phyloP scores from a whole-genome alignment of 2,888 invertebrate genomes.

The Cephonodes hylas region DNA sequence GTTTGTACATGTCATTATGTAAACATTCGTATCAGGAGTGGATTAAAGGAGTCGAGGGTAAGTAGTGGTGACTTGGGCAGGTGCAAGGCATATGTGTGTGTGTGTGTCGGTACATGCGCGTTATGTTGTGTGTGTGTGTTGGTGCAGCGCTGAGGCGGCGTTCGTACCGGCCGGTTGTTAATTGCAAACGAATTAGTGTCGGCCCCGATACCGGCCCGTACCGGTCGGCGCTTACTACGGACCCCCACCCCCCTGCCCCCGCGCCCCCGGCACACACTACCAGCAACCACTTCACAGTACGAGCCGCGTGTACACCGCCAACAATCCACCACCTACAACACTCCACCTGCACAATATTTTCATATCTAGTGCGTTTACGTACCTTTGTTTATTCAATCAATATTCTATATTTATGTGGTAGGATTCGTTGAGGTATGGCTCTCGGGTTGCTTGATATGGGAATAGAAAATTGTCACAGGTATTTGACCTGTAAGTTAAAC shows the following conservation, averaged over 20 bases:
- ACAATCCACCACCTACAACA: not conserved
- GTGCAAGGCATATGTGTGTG: too few relatives aligned
- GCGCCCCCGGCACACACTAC: not conserved
- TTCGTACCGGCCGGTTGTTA: not conserved
- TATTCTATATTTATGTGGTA: not conserved
- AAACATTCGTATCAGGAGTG: not conserved
- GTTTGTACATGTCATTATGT: too few relatives aligned
- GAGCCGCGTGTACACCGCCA: not conserved
- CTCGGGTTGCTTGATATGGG: not conserved
- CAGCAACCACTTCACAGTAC: not conserved
- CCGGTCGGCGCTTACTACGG: not conserved
- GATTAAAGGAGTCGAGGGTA: too few relatives aligned
- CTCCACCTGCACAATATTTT: not conserved
- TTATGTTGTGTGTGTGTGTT: not conserved
- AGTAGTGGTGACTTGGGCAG: not conserved
- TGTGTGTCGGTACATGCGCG: too few relatives aligned
- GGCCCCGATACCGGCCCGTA: slow-evolving; percentile 8
- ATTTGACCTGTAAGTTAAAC: too few relatives aligned
- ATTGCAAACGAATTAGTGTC: not conserved
- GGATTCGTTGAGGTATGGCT: not conserved
- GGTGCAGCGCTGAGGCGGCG: not conserved
- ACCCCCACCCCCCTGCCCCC: not conserved
- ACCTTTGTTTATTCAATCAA: not conserved
- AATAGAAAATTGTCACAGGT: too few relatives aligned
- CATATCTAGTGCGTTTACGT: not conserved